Base-by-base conservation (phyloP, 2,888 invertebrate species). In the Dasysyrphus albostriatus region DNA sequence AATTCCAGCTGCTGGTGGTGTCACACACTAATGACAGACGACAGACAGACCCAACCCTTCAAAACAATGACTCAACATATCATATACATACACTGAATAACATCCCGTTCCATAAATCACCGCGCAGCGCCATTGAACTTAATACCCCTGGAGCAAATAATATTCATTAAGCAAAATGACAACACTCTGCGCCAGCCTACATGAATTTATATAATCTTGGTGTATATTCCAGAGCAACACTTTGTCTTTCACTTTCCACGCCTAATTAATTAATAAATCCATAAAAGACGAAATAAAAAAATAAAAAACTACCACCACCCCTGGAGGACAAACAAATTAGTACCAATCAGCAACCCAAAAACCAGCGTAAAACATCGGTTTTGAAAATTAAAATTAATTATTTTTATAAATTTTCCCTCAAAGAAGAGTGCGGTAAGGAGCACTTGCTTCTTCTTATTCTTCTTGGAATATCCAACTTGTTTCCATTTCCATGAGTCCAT, bases 221-320 rank as follows among this genome's bases (percentile, higher is more conserved):
- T 32, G 65, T 44, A 32, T 44, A 56, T 70, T 49, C 32, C 24
- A 24, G 54, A 61, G 72, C 83, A 83, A 87, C 87, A 87, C 87
- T 83, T 79, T 70, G 83, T 87, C 87, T 87, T 87, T 61, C 85
- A 83, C 87, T 87, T 87, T 87, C 79, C 87, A 79, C 87, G 87
- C 87, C 83, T 87, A 79, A 87, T 87, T 87, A 87, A 83, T 85
- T 85, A 77, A 78, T 75, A 39, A 69, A 70, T 61, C 74, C 63
- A 54, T 73, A 77, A 49, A 67, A n/a, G 56, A 58, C 24, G 14
- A 39, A 39, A n/a, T 24, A 8, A 32, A 14, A 54, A 49, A 14
- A 44, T 32, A 69, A 37, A 19, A 42, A 73, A 39, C 39, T 12
- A 44, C 12, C 74, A 65, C 78, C 87, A 59, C 78, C 78, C 79